Base-by-base conservation (phyloP, 1,140 invertebrate genomes). In the Rhyzopertha dominica region DNA sequence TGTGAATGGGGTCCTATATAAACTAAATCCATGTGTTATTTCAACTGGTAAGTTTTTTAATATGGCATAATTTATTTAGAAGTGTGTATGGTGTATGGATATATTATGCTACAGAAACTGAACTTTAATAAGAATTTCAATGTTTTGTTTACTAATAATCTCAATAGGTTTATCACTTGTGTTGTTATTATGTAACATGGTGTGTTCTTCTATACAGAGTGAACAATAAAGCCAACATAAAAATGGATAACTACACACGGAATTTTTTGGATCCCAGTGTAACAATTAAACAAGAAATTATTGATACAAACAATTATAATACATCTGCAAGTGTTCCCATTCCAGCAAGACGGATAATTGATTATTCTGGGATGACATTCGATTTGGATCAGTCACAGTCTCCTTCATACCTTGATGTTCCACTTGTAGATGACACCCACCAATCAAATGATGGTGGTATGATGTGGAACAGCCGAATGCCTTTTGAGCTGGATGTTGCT, bases 241-340 rank as follows among this genome's bases (percentile, higher is more conserved):
- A 14, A 16, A 64, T 64, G 62, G 46, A 54, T 31, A 58, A 64
- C 43, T 71, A 61, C 47, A 51, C 59, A 5, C 59, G 59, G 28
- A 66, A 70, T 45, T 67, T 69, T 45, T 70, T 71, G 19, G 70
- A 73, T 59, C 54, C 63, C 24, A 64, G 63, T 31, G 65, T 73
- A 24, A 48, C 55, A 10, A 63, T 73, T 2, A 74, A 74, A 54
- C 63, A 72, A 54, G 72, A 74, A 49, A 69, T 68, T 12, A 39
- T 60, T 32, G 26, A 58, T 54, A 54, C 62, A 51, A 52, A 59
- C 41, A 18, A 61, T 43, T 35, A 60, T 51, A 17, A 52, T 62
- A 56, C 62, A 59, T 74, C 74, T 14, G 77, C 75, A 22, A 77
- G 76, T 14, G 73, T 80, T 20, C 77, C 77, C 2, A 79, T 80